Conservation (phyloP, 92 coral and sea anemone species). For the Parazoanthus swiftii region DNA sequence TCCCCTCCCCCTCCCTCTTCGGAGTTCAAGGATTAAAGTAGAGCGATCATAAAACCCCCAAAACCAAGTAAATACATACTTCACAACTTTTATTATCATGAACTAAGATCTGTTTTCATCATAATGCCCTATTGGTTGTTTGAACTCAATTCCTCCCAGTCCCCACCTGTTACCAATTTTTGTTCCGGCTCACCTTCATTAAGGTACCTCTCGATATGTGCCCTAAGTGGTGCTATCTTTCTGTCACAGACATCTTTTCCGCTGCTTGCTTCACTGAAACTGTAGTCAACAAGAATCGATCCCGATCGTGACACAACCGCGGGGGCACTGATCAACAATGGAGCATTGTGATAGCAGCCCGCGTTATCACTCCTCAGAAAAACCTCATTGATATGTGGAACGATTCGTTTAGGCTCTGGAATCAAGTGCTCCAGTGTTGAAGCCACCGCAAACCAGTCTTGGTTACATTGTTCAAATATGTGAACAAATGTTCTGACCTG, state of each 20-base stretch:
- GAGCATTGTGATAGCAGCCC: conserved; percentile 61
- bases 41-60: no score
- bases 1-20: no score
- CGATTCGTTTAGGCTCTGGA: conserved; percentile 26
- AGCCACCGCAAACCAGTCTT: conserved; percentile 59
- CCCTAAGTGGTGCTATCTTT: conserved; percentile 55
- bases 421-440: conserved; percentile 50
- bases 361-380: conserved; percentile 62
- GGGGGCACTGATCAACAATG: conserved; percentile 30
- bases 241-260: conserved; percentile 62
- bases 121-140: no score
- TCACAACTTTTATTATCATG: no score
- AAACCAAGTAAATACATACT: no score
- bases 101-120: no score
- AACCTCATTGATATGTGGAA: conserved; percentile 46
- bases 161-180: no score
- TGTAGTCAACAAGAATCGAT: conserved; percentile 29
- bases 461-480: conserved; percentile 45
- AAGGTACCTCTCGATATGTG: conserved; percentile 44
- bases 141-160: no score
- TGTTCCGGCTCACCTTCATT: conserved; percentile 42
- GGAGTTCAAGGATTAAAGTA: no score
- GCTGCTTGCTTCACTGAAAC: conserved; percentile 55
- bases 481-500: conserved; percentile 43
- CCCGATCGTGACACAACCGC: conserved; percentile 38